Percentiles rank a stretch among this genome's conserved stretches.
These are phyloP conservation scores for Camponotus vicinus DNA, from an alignment of 1,140 invertebrate genomes.

Conservation along the genomic window DNA sequence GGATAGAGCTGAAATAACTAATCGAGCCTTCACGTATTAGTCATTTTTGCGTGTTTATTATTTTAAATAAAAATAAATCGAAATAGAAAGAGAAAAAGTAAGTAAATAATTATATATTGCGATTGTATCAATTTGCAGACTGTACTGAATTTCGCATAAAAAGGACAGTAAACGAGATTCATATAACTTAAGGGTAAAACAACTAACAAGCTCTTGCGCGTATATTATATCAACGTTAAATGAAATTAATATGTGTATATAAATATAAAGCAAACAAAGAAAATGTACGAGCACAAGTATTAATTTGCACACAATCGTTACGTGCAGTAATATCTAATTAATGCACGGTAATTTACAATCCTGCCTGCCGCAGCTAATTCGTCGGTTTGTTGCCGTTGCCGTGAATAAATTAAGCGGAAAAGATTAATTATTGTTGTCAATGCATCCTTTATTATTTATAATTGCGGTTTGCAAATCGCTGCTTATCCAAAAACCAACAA, in stretches of 20 bases:
- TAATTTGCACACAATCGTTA: slow-evolving; percentile 43
- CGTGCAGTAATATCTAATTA: slow-evolving; percentile 60
- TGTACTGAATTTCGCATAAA: not conserved
- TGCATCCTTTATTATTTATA: slow-evolving; percentile 48
- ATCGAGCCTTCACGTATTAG: not conserved
- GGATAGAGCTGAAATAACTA: not conserved
- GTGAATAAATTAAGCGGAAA: slow-evolving; percentile 41
- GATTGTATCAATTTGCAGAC: not conserved
- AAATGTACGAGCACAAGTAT: slow-evolving; percentile 27
- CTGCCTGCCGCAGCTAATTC: slow-evolving; percentile 54
- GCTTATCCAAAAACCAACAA: slow-evolving; percentile 46
- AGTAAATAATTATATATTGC: not conserved
- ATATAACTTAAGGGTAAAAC: slow-evolving; percentile 33
- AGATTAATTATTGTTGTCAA: slow-evolving; percentile 51
- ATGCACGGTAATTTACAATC: slow-evolving; percentile 53
- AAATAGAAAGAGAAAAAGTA: not conserved
- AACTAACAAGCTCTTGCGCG: slow-evolving; percentile 1
- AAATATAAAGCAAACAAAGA: slow-evolving; percentile 34
- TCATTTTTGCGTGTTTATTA: not conserved
- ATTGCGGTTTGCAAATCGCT: not conserved
- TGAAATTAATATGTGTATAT: slow-evolving; percentile 34
- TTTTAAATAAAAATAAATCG: not conserved
- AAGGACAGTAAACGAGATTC: slow-evolving; percentile 18
- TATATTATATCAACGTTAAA: not conserved
- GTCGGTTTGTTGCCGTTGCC: slow-evolving; percentile 20